Evolutionary conservation across 2,797 vertebrate species (phyloP), one percentile per base, ranked within the genome.

Genomic region (Sardinella longiceps): DNA sequence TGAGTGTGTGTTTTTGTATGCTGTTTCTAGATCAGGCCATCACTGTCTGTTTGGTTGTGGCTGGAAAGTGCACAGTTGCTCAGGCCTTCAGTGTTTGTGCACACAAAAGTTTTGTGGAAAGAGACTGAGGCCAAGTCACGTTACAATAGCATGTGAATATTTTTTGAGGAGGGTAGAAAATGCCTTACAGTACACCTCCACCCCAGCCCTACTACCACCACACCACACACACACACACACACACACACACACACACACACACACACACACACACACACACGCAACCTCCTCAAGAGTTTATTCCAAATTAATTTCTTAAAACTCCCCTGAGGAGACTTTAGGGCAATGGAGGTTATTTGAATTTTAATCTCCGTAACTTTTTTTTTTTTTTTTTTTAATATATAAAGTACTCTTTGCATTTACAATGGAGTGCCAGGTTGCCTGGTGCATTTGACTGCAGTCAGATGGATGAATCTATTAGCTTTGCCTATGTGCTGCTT

Each of bases 291-390:
- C 15, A 5, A 77, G 33, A 77, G 70, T 33, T 77, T 77, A 77
- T 39, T 77, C 70, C 23, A 77, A 77, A 77, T 77, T 43, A 77
- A 77, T 77, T 77, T 77, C 37, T 43, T 77, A 77, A 77, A 77
- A 43, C 70, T 77, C 70, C 70, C 70, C 70, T 18, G 70, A 77
- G 70, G 70, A 77, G 70, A 77, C 70, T 77, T 23, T 10, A 77
- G 70, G 70, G 37, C 70, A 77, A 39, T 77, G 70, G 70, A 77
- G 70, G 70, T 77, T 77, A 77, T 77, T 77, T 77, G 70, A 77
- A 43, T 77, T 77, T 77, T 77, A 77, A 77, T 77, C 70, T 77
- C 18, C 37, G 18, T 70, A 77, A 77, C 70, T 77, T 39, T 43
- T 39, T 39, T 39, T 70, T 14, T 66, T 28, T n/a, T 46, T 5